Percentiles rank a stretch among this genome's conserved stretches.
These are phyloP conservation scores for Ictalurus furcatus DNA, from an alignment of 2,113 vertebrate species.

Conservation along the genomic window DNA sequence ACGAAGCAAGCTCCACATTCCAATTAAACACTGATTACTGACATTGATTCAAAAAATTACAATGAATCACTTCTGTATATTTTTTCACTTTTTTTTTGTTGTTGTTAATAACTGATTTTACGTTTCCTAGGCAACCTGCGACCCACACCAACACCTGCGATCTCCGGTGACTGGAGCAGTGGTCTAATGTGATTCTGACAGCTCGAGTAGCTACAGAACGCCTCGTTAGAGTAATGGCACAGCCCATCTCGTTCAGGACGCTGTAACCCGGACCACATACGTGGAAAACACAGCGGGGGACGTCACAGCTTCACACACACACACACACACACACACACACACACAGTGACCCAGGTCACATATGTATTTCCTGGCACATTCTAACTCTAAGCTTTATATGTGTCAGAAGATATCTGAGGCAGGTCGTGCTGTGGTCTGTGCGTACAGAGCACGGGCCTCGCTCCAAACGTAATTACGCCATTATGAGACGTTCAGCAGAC, in stretches of 20 bases:
- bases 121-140: background rate
- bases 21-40: too few relatives aligned
- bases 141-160: background rate
- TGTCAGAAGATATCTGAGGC: background rate
- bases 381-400: conserved; percentile 1
- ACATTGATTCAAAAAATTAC: too few relatives aligned
- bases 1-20: too few relatives aligned
- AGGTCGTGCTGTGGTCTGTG: background rate
- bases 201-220: background rate
- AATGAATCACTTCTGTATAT: background rate
- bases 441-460: background rate
- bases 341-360: conserved; percentile 21
- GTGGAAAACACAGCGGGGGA: background rate
- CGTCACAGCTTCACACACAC: too few relatives aligned
- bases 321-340: background rate
- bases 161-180: background rate
- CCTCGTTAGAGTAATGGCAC: background rate
- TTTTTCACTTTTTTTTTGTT: too few relatives aligned
- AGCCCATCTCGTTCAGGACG: background rate
- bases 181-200: background rate
- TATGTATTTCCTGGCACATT: background rate
- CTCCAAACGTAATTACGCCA: conserved; percentile 15
- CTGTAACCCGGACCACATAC: background rate
- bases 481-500: background rate
- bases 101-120: background rate